Percentiles rank a stretch among this genome's conserved stretches.
Conservation (phyloP, 1,140 invertebrate genomes). For the Holcopasites calliopsidis region DNA sequence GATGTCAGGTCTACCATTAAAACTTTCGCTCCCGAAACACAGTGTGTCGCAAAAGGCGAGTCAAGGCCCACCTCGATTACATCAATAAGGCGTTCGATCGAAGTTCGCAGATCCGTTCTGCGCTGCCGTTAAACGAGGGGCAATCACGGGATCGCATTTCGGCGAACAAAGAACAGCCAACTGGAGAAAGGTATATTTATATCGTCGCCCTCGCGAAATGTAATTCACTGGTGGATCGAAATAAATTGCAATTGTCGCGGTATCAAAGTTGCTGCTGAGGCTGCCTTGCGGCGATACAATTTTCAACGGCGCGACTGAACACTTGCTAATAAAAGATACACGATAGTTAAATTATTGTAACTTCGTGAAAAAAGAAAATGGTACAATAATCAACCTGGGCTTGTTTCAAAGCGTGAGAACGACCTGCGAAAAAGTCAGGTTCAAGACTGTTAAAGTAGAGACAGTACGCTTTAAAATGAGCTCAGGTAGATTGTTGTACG, state of each 20-base stretch:
- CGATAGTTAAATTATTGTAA: neutral
- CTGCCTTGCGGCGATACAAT: neutral
- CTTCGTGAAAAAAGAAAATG: no score
- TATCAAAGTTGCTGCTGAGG: slow-evolving; percentile 5
- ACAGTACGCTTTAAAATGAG: no score
- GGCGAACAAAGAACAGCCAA: slow-evolving; percentile 7
- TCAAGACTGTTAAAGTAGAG: no score
- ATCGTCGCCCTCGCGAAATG: neutral
- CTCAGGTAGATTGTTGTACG: no score
- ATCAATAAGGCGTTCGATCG: slow-evolving; percentile 15
- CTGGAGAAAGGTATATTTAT: neutral
- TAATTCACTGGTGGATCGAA: slow-evolving; percentile 5
- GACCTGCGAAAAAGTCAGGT: no score
- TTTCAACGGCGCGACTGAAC: neutral
- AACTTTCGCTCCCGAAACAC: neutral
- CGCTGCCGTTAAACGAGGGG: neutral
- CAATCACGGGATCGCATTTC: neutral
- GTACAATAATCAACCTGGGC: no score
- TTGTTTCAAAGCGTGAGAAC: no score
- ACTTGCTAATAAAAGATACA: neutral
- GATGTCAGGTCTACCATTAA: neutral
- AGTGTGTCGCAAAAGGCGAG: neutral
- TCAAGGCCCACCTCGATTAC: slow-evolving; percentile 9
- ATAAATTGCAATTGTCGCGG: slow-evolving; percentile 33
- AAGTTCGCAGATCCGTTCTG: neutral